Evolutionary conservation across 2,797 vertebrate genomes (phyloP).

Genomic region (Rhadinocentrus ornatus): DNA sequence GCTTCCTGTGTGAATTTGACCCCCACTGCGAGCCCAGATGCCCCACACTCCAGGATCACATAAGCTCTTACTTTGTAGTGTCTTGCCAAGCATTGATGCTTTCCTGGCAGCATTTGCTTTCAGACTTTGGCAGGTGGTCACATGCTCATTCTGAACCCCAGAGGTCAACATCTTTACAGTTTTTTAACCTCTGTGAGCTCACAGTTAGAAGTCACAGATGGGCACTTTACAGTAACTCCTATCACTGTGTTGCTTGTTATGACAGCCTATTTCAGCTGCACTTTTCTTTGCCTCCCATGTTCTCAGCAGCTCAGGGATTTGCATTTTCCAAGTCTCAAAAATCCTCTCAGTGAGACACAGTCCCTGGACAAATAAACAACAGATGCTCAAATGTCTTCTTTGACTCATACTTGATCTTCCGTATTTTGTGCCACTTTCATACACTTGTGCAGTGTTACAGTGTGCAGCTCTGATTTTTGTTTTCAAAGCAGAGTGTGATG

Average conservation of each 20-base stretch:
- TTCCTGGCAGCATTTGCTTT: conserved; percentile 60
- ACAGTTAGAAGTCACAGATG: conserved; percentile 1
- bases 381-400: conserved; percentile 77
- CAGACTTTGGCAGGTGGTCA: conserved; percentile 44
- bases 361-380: conserved; percentile 70
- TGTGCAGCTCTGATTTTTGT: conserved; percentile 36
- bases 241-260: conserved; percentile 8
- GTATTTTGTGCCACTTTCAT: conserved; percentile 54
- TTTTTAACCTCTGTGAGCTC: conserved; percentile 6
- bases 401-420: conserved; percentile 71
- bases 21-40: conserved; percentile 79
- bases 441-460: conserved; percentile 45
- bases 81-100: conserved; percentile 62
- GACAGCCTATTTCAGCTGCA: conserved; percentile 11
- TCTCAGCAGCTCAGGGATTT: conserved; percentile 31
- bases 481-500: conserved; percentile 60
- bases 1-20: conserved; percentile 65
- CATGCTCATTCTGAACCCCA: conserved; percentile 17
- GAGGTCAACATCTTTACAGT: conserved; percentile 8
- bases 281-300: conserved; percentile 30
- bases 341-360: conserved; percentile 62
- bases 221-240: neutral
- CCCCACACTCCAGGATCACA: conserved; percentile 70
- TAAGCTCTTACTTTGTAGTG: conserved; percentile 60
- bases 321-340: conserved; percentile 53